Base-by-base conservation (phyloP, 1,140 invertebrate species). In the Helicoverpa armigera region DNA sequence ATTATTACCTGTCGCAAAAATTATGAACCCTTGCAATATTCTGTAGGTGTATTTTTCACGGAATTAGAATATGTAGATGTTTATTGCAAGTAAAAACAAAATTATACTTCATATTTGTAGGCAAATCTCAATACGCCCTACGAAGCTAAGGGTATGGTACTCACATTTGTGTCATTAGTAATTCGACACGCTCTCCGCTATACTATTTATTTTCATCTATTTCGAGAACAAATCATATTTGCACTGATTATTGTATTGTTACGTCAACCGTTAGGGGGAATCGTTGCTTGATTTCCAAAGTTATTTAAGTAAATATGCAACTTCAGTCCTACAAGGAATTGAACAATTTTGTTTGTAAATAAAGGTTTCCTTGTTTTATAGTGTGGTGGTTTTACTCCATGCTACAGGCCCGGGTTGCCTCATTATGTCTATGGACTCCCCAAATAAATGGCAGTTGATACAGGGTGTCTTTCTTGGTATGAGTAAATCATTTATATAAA, bases 211-310 rank as follows among this genome's bases (percentile, higher is more conserved):
- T 74, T 53, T 69, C 74, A 54, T 70, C 78, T 82, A 77, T 77
- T 63, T 53, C 29, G 58, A 70, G 50, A 67, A 75, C 74, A 86
- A 85, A 86, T 86, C 82, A 80, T 85, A 86, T 86, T 86, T 85
- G 84, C 70, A 82, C 81, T 86, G 85, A 86, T 86, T 86, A 80
- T 77, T 69, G 83, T 67, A 86, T 86, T 86, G 85, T 84, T 85
- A 72, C 63, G 53, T 77, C 18, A 61, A 69, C 58, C 43, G 50
- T n/a, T 3, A 35, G 16, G 56, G 73, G 73, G 72, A 58, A 18
- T 70, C 23, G 69, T 7, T 51, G 54, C 29, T 29, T 63, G 16
- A 73, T 58, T 73, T 13, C 53, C 23, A 23, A 73, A 58, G 31
- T 75, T 18, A 29, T 61, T 50, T 35, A 51, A 12, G 65, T 53